Evolutionary conservation across 2,113 vertebrate genomes (phyloP).

Genomic region (Echinops telfairi): DNA sequence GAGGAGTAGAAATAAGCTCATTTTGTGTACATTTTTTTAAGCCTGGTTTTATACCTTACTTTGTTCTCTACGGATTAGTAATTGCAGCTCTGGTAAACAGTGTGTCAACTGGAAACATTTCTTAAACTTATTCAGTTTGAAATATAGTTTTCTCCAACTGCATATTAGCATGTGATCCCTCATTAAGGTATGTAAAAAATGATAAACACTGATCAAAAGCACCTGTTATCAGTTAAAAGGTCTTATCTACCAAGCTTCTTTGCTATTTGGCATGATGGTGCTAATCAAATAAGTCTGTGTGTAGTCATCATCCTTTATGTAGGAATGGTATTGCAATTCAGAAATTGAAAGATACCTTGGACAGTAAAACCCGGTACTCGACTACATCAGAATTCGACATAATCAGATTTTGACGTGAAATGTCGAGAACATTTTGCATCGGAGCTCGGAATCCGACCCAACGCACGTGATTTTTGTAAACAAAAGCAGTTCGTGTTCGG

Average conservation of each 20-base stretch:
- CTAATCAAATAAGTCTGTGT: constrained; percentile 79
- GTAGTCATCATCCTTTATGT: constrained; percentile 74
- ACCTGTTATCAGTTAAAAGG: constrained; percentile 77
- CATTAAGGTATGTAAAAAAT: constrained; percentile 80
- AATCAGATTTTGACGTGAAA: too few relatives aligned
- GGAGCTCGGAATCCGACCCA: too few relatives aligned
- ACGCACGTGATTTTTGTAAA: too few relatives aligned
- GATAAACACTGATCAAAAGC: constrained; percentile 83
- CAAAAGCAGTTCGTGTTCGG: too few relatives aligned
- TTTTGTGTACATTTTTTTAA: constrained; percentile 46
- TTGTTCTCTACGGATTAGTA: constrained; percentile 79
- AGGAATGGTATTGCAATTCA: constrained; percentile 77
- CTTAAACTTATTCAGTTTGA: constrained; percentile 77
- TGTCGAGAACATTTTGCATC: too few relatives aligned
- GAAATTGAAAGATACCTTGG: constrained; percentile 67
- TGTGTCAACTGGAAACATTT: constrained; percentile 78
- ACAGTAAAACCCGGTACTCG: too few relatives aligned
- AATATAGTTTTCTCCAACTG: constrained; percentile 79
- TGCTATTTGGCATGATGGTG: constrained; percentile 70
- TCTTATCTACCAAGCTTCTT: constrained; percentile 71
- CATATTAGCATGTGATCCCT: constrained; percentile 81
- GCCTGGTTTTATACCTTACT: constrained; percentile 59
- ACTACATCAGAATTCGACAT: too few relatives aligned
- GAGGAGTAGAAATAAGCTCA: constrained; percentile 25
- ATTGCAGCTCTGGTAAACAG: constrained; percentile 71